phyloP scores from a whole-genome alignment of 2,113 vertebrate genomes.

The Phylloscopus trochiloides region DNA sequence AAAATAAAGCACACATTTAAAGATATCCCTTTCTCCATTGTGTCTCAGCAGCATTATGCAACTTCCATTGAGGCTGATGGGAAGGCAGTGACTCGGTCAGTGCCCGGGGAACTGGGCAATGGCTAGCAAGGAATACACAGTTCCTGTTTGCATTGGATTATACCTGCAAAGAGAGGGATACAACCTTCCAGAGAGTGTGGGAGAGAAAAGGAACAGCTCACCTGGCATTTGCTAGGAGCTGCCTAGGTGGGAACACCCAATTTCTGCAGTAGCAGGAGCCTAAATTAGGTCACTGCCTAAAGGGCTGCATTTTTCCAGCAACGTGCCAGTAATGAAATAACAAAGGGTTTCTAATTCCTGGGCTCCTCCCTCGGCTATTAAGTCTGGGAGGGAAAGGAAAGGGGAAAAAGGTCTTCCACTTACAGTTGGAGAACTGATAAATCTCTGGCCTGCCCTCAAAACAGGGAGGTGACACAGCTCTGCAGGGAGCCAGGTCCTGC shows the following conservation, averaged over 20 bases:
- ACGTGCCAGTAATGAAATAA: background rate
- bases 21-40: constrained; percentile 6
- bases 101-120: background rate
- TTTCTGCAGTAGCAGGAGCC: background rate
- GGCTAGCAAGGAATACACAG: background rate
- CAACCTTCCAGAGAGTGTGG: background rate
- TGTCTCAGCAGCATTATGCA: background rate
- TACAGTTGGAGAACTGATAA: background rate
- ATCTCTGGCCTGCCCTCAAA: background rate
- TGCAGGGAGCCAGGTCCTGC: background rate
- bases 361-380: accelerated
- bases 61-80: background rate
- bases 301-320: background rate
- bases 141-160: background rate
- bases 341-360: background rate
- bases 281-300: background rate
- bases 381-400: background rate
- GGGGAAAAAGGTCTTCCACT: background rate
- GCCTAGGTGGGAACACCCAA: background rate
- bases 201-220: background rate
- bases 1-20: constrained; percentile 74
- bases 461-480: background rate
- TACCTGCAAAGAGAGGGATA: background rate
- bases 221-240: background rate
- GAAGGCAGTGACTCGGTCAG: background rate